Evolutionary conservation across 2,888 invertebrate genomes (phyloP).

Genomic region (Andrena dorsata): DNA sequence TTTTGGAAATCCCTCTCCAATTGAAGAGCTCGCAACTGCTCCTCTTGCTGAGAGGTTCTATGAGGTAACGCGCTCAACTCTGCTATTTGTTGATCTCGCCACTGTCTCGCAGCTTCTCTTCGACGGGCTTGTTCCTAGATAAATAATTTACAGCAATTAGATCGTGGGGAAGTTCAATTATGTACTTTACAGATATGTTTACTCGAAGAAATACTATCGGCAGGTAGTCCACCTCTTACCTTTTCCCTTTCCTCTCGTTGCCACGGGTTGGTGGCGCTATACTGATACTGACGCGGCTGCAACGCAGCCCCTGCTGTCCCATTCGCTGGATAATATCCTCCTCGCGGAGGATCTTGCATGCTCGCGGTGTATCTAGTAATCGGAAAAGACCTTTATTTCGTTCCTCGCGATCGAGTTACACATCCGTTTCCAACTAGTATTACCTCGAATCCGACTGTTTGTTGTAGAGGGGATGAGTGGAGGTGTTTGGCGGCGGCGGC

Average conservation of each 20-base stretch:
- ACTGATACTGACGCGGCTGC: slow-evolving; percentile 84
- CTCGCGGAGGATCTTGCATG: slow-evolving; percentile 90
- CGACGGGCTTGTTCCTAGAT: slow-evolving; percentile 89
- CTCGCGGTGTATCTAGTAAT: slow-evolving; percentile 88
- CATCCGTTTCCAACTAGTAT: not conserved
- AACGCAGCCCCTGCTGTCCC: slow-evolving; percentile 81
- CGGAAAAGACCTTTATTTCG: not conserved
- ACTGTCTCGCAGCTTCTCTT: slow-evolving; percentile 90
- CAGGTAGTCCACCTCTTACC: slow-evolving; percentile 76
- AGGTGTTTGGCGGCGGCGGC: slow-evolving; percentile 90
- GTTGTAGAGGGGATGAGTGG: slow-evolving; percentile 89
- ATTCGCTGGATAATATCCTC: slow-evolving; percentile 88
- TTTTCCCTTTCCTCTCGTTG: slow-evolving; percentile 96
- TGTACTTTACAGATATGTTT: no score
- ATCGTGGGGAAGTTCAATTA: not conserved
- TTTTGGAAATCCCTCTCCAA: slow-evolving; percentile 98
- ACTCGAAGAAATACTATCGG: not conserved
- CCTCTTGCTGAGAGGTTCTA: slow-evolving; percentile 93
- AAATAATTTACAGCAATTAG: not conserved
- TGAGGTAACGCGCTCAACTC: slow-evolving; percentile 90
- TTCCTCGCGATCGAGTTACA: not conserved
- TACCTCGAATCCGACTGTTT: slow-evolving; percentile 81
- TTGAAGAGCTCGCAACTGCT: slow-evolving; percentile 94
- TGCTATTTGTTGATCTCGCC: slow-evolving; percentile 95
- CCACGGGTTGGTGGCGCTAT: slow-evolving; percentile 92